Evolutionary conservation across 2,888 invertebrate genomes (phyloP).

Genomic region (Lordiphosa andalusiaca): DNA sequence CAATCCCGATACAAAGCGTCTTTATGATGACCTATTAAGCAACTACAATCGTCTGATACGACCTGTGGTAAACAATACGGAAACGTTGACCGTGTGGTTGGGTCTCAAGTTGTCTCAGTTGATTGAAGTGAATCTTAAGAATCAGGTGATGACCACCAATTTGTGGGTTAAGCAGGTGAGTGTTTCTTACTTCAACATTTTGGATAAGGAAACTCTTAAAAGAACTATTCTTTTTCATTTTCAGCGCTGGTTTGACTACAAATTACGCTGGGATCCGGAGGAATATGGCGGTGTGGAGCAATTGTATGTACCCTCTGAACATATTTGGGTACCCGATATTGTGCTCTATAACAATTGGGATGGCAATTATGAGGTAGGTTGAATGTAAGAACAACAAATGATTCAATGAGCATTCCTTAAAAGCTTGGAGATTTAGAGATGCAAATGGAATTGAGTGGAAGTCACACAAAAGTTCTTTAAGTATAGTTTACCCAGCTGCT

Average conservation of each 20-base stretch:
- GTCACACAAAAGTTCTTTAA: no score
- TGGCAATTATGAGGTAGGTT: slow-evolving; percentile 89
- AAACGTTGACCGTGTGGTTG: slow-evolving; percentile 94
- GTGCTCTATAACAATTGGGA: slow-evolving; percentile 96
- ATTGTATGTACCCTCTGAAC: slow-evolving; percentile 96
- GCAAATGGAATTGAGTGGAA: no score
- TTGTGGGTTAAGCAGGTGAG: slow-evolving; percentile 95
- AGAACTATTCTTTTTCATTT: slow-evolving; percentile 18
- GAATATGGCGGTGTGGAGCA: slow-evolving; percentile 95
- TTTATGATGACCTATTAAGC: slow-evolving; percentile 96
- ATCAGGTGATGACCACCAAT: slow-evolving; percentile 96
- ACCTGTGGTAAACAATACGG: slow-evolving; percentile 95
- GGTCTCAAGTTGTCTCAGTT: slow-evolving; percentile 94
- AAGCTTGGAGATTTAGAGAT: no score
- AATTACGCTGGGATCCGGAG: slow-evolving; percentile 92
- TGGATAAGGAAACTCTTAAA: background rate
- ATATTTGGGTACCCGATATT: slow-evolving; percentile 98
- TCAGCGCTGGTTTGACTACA: slow-evolving; percentile 97
- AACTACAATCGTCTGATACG: slow-evolving; percentile 97
- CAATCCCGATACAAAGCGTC: slow-evolving; percentile 95
- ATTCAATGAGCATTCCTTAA: no score
- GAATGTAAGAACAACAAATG: no score
- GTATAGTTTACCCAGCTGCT: no score
- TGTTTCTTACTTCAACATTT: background rate
- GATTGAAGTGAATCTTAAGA: slow-evolving; percentile 94